A percentile compares a stretch with the other conserved stretches of the same genome.
phyloP scores from a whole-genome alignment of 2,888 invertebrate genomes.

The Agrochola lychnidis region DNA sequence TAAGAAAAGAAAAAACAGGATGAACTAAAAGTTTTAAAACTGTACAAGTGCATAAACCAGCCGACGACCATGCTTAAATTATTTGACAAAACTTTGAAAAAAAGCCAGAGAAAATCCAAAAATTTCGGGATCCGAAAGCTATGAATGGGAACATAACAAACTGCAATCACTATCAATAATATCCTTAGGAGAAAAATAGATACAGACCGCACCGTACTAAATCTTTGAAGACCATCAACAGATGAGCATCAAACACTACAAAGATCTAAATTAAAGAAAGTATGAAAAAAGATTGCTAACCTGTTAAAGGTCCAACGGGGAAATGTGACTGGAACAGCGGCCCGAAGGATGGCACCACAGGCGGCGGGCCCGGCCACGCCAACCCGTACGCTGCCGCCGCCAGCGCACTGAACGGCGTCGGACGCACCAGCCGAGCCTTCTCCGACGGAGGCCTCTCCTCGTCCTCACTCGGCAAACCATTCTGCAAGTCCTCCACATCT shows the following conservation, averaged over 20 bases:
- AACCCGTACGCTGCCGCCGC: slow-evolving; percentile 93
- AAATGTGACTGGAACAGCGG: slow-evolving; percentile 93
- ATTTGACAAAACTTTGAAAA: not conserved
- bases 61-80: not conserved
- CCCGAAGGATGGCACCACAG: slow-evolving; percentile 92
- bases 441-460: slow-evolving; percentile 81
- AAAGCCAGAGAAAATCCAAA: not conserved
- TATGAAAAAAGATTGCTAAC: slow-evolving; percentile 70
- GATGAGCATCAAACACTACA: not conserved
- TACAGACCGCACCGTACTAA: not conserved
- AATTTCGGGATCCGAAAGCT: not conserved
- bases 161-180: not conserved
- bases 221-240: slow-evolving; percentile 15
- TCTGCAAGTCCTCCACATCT: slow-evolving; percentile 94
- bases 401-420: slow-evolving; percentile 93
- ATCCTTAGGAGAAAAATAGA: not conserved
- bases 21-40: not conserved
- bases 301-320: slow-evolving; percentile 87
- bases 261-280: not conserved
- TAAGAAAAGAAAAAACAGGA: not conserved
- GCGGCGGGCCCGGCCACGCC: slow-evolving; percentile 89
- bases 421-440: slow-evolving; percentile 91
- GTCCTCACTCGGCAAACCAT: slow-evolving; percentile 88
- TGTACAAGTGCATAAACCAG: not conserved
- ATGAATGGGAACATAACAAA: too few relatives aligned